Evolutionary conservation across 2,113 vertebrate genomes (phyloP).

Genomic region (Symphodus melops): DNA sequence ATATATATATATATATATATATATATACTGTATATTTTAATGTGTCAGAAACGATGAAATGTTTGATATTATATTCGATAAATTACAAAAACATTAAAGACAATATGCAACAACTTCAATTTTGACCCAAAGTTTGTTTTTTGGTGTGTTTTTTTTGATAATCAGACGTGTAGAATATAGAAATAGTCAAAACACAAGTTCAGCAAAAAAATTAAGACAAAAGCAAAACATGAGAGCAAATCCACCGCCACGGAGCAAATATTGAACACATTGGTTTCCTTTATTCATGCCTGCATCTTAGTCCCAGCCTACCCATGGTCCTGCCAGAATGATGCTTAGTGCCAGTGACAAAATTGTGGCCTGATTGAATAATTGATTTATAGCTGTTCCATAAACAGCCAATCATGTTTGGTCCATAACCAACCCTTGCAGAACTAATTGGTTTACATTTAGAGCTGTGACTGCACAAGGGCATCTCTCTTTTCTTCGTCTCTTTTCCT

Average conservation of each 20-base stretch:
- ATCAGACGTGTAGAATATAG: no score
- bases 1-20: no score
- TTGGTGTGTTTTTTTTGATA: no score
- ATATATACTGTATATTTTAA: no score
- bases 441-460: slow-evolving; percentile 40
- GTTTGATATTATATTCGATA: no score
- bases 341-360: slow-evolving; percentile 32
- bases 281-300: not conserved
- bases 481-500: not conserved
- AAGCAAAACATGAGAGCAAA: not conserved
- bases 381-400: slow-evolving; percentile 11
- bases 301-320: not conserved
- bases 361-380: slow-evolving; percentile 37
- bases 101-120: no score
- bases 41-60: no score
- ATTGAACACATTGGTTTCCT: not conserved
- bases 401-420: slow-evolving; percentile 33
- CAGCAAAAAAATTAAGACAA: no score
- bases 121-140: no score
- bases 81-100: no score
- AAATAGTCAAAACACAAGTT: no score
- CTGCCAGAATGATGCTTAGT: not conserved
- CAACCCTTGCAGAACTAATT: slow-evolving; percentile 53
- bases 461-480: not conserved
- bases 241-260: not conserved